phyloP scores from a whole-genome alignment of 2,888 invertebrate genomes.

The Phyto melanocephala region DNA sequence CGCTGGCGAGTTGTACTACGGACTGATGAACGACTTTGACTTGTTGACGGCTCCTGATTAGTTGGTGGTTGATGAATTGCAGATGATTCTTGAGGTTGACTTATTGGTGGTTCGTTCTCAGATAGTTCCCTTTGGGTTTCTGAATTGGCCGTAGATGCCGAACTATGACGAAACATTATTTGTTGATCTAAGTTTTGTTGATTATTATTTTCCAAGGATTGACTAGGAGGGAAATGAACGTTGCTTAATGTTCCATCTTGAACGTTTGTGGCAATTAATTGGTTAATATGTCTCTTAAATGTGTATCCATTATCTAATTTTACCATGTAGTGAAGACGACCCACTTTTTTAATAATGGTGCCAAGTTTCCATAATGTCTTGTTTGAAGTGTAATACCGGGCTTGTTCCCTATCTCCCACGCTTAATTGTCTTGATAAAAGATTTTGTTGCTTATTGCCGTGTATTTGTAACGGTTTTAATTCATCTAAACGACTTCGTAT shows the following conservation, averaged over 20 bases:
- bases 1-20: neutral
- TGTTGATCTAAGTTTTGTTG: neutral
- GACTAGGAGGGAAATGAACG: neutral
- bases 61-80: neutral
- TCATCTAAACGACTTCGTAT: neutral
- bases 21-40: neutral
- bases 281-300: constrained; percentile 3
- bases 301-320: neutral
- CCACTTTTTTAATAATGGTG: constrained; percentile 6
- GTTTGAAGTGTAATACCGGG: constrained; percentile 24
- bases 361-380: constrained; percentile 28
- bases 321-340: constrained; percentile 8
- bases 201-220: neutral
- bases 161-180: neutral
- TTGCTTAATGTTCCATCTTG: neutral
- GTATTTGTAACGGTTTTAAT: neutral
- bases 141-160: neutral
- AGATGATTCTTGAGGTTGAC: neutral
- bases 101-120: neutral
- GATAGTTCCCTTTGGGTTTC: neutral
- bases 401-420: constrained; percentile 25
- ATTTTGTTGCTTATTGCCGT: neutral
- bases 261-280: neutral
- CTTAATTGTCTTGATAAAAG: constrained; percentile 15
- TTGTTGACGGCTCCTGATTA: neutral